phyloP scores from a whole-genome alignment of 2,113 vertebrate species.

The Patagioenas fasciata region DNA sequence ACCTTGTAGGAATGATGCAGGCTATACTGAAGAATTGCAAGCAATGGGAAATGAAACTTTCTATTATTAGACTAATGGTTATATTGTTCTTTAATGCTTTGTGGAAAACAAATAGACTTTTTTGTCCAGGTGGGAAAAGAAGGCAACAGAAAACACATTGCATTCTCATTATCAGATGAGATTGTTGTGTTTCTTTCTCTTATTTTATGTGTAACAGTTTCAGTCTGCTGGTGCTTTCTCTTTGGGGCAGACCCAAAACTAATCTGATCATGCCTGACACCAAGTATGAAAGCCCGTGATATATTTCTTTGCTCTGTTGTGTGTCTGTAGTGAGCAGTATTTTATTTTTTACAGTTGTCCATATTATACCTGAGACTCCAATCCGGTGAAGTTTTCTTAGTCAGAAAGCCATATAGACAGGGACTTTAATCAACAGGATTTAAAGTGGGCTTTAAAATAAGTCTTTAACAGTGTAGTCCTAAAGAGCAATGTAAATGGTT shows the following conservation, averaged over 20 bases:
- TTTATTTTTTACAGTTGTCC: background rate
- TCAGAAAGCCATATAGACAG: background rate
- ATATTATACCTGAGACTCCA: background rate
- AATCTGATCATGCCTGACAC: background rate
- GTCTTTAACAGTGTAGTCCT: background rate
- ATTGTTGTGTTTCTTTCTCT: background rate
- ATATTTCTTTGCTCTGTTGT: background rate
- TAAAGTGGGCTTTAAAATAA: slow-evolving; percentile 13
- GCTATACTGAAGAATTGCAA: background rate
- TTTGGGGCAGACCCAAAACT: background rate
- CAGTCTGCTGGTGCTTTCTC: background rate
- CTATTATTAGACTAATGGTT: background rate
- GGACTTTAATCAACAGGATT: background rate
- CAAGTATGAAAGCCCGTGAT: background rate
- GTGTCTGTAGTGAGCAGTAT: background rate
- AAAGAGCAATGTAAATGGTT: background rate
- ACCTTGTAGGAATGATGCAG: background rate
- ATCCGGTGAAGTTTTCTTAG: background rate
- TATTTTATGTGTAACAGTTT: background rate
- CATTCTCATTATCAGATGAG: background rate
- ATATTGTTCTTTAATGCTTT: background rate
- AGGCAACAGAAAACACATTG: background rate
- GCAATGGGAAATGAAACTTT: background rate
- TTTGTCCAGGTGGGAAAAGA: background rate
- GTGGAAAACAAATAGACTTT: background rate